Evolutionary conservation across 37 sponge, comb jelly and placozoan genomes (phyloP), one percentile per base, ranked within the genome.

Genomic region (Ephydatia muelleri): DNA sequence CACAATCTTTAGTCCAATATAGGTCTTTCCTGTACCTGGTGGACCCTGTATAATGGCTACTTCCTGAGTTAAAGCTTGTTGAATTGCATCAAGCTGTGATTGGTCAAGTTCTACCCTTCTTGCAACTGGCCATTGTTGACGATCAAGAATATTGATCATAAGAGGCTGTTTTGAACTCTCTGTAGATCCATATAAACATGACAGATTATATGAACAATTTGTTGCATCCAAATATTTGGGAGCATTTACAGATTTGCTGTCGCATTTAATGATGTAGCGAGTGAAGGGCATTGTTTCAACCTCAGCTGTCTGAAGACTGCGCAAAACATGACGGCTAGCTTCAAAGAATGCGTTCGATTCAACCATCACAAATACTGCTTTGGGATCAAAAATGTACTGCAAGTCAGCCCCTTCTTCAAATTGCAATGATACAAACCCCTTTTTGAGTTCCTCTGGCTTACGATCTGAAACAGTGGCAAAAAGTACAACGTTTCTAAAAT

Each of bases 1-100:
- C 5, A 94, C 91, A 34, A 95, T 84, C 76, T 96, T 94, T 36
- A 87, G 38, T 2, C 98, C 98, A 83, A 98, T 83, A 72, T 90
- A 96, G 5, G 98, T 96, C 84, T 98, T 98, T 25, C 98, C 98
- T 43, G 96, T 98, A 29, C 98, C 98, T 40, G 98, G 98, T 35
- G 98, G 98, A 23, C 98, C 98, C 77, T 98, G 98, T 26, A 98
- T 95, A 2, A 98, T 91, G 47, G 94, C 88, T 16, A 97, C 39
- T 31, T 94, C 93, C 69, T 93, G 85, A 9, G 95, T 94, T 32
- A 97, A 67, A 49, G 92, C 87, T 74, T 83, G 77, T 64, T 80
- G 76, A 23, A 97, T 80, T 19, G 97, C 97, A 66, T 85, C 48
- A 28, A 89, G 43, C 75, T 97, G 94, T 67, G 93, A 94, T 21